Base-by-base conservation (phyloP, 2,888 invertebrate genomes). In the Drosophila picticornis region DNA sequence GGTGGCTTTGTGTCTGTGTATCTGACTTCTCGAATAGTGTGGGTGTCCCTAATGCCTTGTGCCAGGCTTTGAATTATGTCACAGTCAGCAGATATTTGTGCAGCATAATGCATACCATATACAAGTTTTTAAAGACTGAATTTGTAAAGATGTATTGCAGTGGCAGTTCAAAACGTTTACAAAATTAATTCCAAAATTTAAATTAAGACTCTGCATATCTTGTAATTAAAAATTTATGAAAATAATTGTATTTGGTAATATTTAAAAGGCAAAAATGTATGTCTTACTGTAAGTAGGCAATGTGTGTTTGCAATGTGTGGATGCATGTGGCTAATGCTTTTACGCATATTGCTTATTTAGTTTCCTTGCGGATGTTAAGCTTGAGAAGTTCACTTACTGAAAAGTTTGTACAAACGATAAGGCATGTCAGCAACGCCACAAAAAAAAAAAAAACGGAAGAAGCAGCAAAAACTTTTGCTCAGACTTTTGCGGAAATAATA, bases 1-100 rank as follows among this genome's bases (percentile, higher is more conserved):
- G 63, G 70, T 32, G 46, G 43, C 16, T 11, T 36, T 22, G n/a
- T 40, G 55, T 38, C 50, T 40, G n/a, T 25, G 58, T 29, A 38
- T 25, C 9, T 9, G 22, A 46, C 7, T 16, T 16, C 46, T 46
- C 22, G 25, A 25, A 46, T 16, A 4, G n/a, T 36, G 59, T 55
- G 56, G 55, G 72, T 65, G 77, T 50, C 61, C 65, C 68, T 77
- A 77, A 78, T 78, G 78, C 52, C 77, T 68, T 81, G 66, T 48
- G 69, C 69, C 63, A 55, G 40, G 46, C 74, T 48, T 43, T 73
- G 69, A 81, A 78, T 79, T 78, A 69, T 78, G 82, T 46, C 61
- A 48, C 81, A 81, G 74, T 81, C 75, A 78, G 81, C 81, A 81
- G 74, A 79, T 81, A 78, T 78, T 72, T 81, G 57, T 78, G 81